Base-by-base conservation (phyloP, 1,140 invertebrate species). In the Drosophila subobscura region DNA sequence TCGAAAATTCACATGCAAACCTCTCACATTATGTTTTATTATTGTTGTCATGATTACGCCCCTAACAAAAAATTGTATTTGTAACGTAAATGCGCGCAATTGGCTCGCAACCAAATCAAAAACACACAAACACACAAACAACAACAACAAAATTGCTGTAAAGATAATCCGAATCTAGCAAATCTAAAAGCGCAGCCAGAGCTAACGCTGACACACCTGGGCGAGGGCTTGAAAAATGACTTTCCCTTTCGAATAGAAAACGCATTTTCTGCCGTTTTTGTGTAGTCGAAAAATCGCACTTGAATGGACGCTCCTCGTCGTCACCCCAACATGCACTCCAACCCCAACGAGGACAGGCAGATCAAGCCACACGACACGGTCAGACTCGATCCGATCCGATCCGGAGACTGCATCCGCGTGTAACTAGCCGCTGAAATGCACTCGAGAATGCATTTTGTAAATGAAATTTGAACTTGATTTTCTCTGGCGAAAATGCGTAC, bases 11-110 rank as follows among this genome's bases (percentile, higher is more conserved):
- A 85, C 81, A 86, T 85, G 65, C 78, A 88, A 88, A 88, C 83
- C 84, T 88, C 75, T 85, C 81, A 85, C 74, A 81, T 85, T 85
- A 86, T 85, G 84, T 85, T 85, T 81, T 85, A 85, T 80, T 80
- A 81, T 72, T 85, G 83, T 85, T 85, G 73, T 86, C 81, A 85
- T 81, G 77, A 73, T 81, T 72, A 81, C 75, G 72, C 63, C 66
- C 75, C 66, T 75, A 64, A 64, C 58, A 53, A 71, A 63, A 49
- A 52, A 63, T 70, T 68, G 63, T 70, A 66, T 52, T 67, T 70
- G 66, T 70, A 70, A 70, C 50, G 55, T 70, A 56, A 70, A 56
- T 49, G 66, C 64, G 66, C 66, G 64, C 56, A 41, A 61, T 46
- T 52, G 44, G 55, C 46, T 27, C 25, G 59, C 54, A 52, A 52